Conservation (phyloP, 2,888 invertebrate genomes). For the Patella pellucida region DNA sequence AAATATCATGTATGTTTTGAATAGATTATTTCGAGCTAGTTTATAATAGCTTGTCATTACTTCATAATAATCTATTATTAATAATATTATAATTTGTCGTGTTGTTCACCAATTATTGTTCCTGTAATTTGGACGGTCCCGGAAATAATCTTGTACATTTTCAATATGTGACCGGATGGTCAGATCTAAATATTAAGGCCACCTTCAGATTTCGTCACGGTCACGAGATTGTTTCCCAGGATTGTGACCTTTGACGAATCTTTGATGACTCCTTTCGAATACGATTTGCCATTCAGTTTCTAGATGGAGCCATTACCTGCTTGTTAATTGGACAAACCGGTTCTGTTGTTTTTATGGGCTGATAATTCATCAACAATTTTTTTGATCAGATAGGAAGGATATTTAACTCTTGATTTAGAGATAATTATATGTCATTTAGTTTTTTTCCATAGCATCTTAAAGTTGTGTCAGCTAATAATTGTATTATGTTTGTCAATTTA, state of each 20-base stretch:
- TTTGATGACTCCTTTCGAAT: background rate
- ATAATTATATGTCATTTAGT: background rate
- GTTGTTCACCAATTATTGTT: background rate
- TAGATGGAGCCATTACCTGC: background rate
- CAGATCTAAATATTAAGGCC: background rate
- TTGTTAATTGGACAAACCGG: conserved; percentile 12
- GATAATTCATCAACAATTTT: conserved; percentile 25
- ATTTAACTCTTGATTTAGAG: conserved; percentile 22
- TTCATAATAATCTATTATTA: background rate
- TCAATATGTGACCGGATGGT: background rate
- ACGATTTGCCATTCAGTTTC: conserved; percentile 17
- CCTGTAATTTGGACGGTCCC: background rate
- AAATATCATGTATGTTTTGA: background rate
- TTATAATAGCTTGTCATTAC: background rate
- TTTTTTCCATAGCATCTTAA: background rate
- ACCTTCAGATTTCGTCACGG: conserved; percentile 12
- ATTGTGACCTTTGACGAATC: too few relatives aligned
- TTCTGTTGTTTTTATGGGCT: conserved; percentile 23
- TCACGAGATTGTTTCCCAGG: too few relatives aligned
- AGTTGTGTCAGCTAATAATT: too few relatives aligned
- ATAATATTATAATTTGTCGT: background rate
- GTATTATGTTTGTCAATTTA: too few relatives aligned
- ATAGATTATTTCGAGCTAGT: background rate
- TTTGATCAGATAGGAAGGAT: conserved; percentile 21
- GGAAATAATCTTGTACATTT: background rate